Evolutionary conservation across 2,888 invertebrate species (phyloP), one percentile per base, ranked within the genome.

Genomic region (Tachina fera): DNA sequence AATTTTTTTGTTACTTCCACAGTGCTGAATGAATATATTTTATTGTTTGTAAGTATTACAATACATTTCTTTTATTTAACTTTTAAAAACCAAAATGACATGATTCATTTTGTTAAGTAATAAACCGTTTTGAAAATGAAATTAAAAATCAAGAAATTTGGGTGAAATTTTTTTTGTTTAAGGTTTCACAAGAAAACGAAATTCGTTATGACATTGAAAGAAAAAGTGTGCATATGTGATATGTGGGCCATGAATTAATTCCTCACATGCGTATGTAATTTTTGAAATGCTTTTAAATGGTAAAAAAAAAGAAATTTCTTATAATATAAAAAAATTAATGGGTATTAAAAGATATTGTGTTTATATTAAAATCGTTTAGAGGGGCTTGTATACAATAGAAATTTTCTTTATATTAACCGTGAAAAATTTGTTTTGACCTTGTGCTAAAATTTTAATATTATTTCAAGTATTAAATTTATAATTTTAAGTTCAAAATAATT

Each of bases 21-120:
- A 72, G 51, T 67, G 77, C 77, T 65, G 77, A 75, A 81, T 75
- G 74, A 63, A 74, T 68, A 3, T 11, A 16, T 67, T 74, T 72
- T 79, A 72, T 76, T 76, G 61, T 81, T 71, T 81, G 86, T 86
- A 83, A 83, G 79, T 86, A 86, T 83, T 86, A 76, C 71, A 80
- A 63, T 75, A 70, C 19, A 41, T 65, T 75, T 53, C 47, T 9
- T 45, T 45, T 10, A n/a, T 43, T 72, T 47, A 31, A 31, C 1
- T 58, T 56, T 58, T 67, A 9, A 56, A 13, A 31, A 0, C 31
- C 39, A 4, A 56, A 72, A 47, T 53, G 61, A 61, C 56, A 60
- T 75, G 81, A 75, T 75, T 75, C 75, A 75, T 60, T 51, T 61
- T 70, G 47, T 81, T 81, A 81, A 63, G 81, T 81, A 81, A 81